Conservation (phyloP, 2,888 invertebrate genomes). For the Folsomia manolachei region DNA sequence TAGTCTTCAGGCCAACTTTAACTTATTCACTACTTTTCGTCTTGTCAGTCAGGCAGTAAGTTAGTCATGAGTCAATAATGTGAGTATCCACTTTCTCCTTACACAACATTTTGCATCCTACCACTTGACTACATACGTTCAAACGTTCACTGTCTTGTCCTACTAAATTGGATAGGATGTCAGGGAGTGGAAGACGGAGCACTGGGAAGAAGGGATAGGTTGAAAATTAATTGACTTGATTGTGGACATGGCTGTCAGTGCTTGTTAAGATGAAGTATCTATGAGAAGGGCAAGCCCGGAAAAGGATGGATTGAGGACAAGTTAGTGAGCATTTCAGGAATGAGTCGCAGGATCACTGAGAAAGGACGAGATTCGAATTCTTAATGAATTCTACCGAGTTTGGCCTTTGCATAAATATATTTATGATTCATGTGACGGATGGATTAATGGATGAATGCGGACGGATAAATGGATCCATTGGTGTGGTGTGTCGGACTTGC, state of each 20-base stretch:
- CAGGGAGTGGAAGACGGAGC: background rate
- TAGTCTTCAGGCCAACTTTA: conserved; percentile 22
- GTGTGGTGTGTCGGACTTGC: no score
- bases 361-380: conserved; percentile 18
- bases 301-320: background rate
- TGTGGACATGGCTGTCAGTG: background rate
- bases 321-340: no score
- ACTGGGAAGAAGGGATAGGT: background rate
- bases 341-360: background rate
- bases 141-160: conserved; percentile 23
- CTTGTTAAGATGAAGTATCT: conserved; percentile 13
- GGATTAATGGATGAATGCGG: background rate
- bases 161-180: background rate
- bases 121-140: background rate
- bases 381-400: conserved; percentile 1
- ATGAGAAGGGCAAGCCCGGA: background rate
- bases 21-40: no score
- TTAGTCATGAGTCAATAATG: no score
- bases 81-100: background rate
- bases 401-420: background rate
- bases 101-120: background rate
- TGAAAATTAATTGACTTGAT: conserved; percentile 23
- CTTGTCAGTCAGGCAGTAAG: no score
- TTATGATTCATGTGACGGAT: background rate
- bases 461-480: no score